Percentiles rank a stretch among this genome's conserved stretches.
phyloP scores from a whole-genome alignment of 2,797 vertebrate species.

The Alauda arvensis region DNA sequence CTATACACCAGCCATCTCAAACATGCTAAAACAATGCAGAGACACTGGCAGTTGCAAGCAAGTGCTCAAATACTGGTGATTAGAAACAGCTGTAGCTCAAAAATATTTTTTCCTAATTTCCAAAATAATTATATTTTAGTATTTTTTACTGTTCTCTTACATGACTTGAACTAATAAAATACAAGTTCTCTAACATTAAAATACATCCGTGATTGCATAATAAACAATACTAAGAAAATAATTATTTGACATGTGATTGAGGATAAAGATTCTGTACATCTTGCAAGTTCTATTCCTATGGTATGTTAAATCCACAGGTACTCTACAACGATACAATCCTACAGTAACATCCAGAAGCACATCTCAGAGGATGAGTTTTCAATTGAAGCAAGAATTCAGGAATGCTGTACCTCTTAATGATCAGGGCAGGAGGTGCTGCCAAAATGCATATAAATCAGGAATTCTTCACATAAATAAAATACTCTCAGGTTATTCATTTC shows the following conservation, averaged over 20 bases:
- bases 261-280: slow-evolving; percentile 21
- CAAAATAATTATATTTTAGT: slow-evolving; percentile 32
- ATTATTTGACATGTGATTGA: slow-evolving; percentile 48
- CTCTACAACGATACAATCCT: slow-evolving; percentile 39
- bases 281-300: slow-evolving; percentile 23
- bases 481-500: slow-evolving; percentile 41
- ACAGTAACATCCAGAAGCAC: slow-evolving; percentile 40
- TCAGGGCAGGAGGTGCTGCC: neutral
- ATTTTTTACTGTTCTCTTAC: slow-evolving; percentile 2
- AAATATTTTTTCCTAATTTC: neutral
- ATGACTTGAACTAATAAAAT: slow-evolving; percentile 43
- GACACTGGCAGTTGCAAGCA: slow-evolving; percentile 9
- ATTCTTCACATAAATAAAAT: slow-evolving; percentile 68
- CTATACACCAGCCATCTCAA: neutral
- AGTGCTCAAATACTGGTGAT: neutral
- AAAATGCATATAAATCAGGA: slow-evolving; percentile 44
- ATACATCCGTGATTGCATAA: slow-evolving; percentile 50
- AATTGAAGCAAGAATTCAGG: slow-evolving; percentile 50
- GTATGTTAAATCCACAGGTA: slow-evolving; percentile 32
- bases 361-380: slow-evolving; percentile 20
- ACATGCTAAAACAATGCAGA: neutral
- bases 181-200: slow-evolving; percentile 61
- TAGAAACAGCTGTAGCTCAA: slow-evolving; percentile 2
- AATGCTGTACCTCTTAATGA: slow-evolving; percentile 34
- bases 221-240: slow-evolving; percentile 63